A percentile compares a stretch with the other conserved stretches of the same genome.
Conservation (phyloP, 2,888 invertebrate species). For the Andrena trimmerana region DNA sequence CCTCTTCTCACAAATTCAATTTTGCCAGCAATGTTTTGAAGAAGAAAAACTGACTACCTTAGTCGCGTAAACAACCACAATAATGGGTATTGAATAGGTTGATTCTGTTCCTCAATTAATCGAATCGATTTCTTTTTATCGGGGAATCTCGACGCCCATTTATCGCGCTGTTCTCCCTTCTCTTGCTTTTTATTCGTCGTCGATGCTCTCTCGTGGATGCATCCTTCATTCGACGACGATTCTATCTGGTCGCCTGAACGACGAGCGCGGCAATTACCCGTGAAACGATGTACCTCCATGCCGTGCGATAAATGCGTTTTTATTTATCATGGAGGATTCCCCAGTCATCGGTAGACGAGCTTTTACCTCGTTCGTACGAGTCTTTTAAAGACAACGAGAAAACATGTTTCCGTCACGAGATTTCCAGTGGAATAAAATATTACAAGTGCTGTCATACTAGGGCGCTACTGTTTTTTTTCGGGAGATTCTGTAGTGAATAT, state of each 20-base stretch:
- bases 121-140: not conserved
- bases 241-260: not conserved
- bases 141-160: conserved; percentile 5
- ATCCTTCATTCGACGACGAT: not conserved
- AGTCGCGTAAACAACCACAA: not conserved
- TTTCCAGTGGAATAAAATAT: no score
- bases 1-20: no score
- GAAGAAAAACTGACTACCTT: not conserved
- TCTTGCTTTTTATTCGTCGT: not conserved
- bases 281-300: conserved; percentile 3
- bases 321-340: not conserved
- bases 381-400: not conserved
- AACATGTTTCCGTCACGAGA: no score
- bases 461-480: no score
- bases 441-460: no score
- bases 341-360: not conserved
- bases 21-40: not conserved
- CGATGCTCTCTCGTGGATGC: not conserved
- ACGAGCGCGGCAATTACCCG: conserved; percentile 12
- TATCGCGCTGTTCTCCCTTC: not conserved
- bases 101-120: not conserved
- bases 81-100: not conserved
- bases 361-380: not conserved
- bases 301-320: conserved; percentile 9
- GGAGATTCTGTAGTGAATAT: no score